Conservation (phyloP, 2,888 invertebrate genomes). For the Mechanitis mazaeus region DNA sequence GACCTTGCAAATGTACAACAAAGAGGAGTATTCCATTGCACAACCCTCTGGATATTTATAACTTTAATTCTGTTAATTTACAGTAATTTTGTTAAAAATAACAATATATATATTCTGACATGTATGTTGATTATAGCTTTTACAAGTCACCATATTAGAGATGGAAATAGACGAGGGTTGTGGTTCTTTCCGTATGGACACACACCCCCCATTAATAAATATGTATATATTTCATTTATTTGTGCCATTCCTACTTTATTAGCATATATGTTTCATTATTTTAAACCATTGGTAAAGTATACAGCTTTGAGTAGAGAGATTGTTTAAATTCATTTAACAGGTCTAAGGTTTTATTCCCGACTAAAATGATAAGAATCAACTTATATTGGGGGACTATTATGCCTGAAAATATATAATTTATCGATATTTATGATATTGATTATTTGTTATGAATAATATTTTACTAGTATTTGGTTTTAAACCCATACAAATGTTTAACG, state of each 20-base stretch:
- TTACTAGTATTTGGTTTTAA: too few relatives aligned
- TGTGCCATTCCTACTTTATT: conserved; percentile 46
- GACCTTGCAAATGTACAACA: conserved; percentile 48
- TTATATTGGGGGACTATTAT: too few relatives aligned
- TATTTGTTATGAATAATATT: too few relatives aligned
- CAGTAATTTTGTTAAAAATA: conserved; percentile 44
- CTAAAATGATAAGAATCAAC: too few relatives aligned
- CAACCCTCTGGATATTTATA: conserved; percentile 49
- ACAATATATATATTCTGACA: conserved; percentile 44
- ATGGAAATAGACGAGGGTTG: conserved; percentile 55
- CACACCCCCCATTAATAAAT: conserved; percentile 45
- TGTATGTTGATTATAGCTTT: conserved; percentile 57
- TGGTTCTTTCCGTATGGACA: conserved; percentile 62
- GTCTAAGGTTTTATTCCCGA: too few relatives aligned
- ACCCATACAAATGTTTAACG: too few relatives aligned
- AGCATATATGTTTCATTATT: conserved; percentile 38
- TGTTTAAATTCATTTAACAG: conserved; percentile 10
- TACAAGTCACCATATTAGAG: conserved; percentile 57
- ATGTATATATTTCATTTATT: conserved; percentile 45
- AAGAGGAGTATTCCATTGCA: conserved; percentile 60
- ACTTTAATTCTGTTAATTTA: conserved; percentile 39
- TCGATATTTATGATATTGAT: too few relatives aligned
- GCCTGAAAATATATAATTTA: too few relatives aligned
- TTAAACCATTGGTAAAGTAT: conserved; percentile 39
- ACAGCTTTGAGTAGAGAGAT: conserved; percentile 26